phyloP scores from a whole-genome alignment of 2,888 invertebrate genomes.

The Aleiodes testaceus region DNA sequence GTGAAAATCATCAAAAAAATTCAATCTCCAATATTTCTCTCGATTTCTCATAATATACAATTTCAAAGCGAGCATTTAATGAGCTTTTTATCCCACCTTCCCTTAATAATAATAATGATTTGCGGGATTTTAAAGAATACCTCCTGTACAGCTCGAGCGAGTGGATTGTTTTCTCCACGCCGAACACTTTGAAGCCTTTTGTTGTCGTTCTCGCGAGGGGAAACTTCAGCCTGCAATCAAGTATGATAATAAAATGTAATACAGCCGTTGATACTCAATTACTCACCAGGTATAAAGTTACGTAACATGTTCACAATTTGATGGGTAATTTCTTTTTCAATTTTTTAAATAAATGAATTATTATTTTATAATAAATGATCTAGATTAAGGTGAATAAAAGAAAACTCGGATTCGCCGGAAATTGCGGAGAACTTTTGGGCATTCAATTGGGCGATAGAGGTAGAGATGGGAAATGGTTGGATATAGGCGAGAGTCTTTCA shows the following conservation, averaged over 20 bases:
- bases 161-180: constrained; percentile 78
- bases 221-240: constrained; percentile 75
- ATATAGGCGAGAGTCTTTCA: constrained; percentile 16
- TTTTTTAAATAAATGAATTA: too few relatives aligned
- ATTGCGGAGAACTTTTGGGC: constrained; percentile 3
- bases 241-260: constrained; percentile 38
- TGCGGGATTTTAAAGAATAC: constrained; percentile 61
- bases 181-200: constrained; percentile 81
- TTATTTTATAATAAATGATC: too few relatives aligned
- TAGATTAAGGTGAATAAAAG: not conserved
- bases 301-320: constrained; percentile 63
- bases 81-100: too few relatives aligned
- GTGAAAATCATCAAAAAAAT: too few relatives aligned
- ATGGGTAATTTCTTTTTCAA: constrained; percentile 53
- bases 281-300: constrained; percentile 69
- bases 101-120: not conserved
- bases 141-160: constrained; percentile 79
- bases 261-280: constrained; percentile 57
- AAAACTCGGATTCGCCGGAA: constrained; percentile 12
- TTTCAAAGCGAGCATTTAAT: too few relatives aligned
- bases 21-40: too few relatives aligned
- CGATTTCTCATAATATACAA: too few relatives aligned
- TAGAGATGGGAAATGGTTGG: constrained; percentile 11
- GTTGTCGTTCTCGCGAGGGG: constrained; percentile 72
- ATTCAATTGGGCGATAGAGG: constrained; percentile 25